A percentile compares a stretch with the other conserved stretches of the same genome.
Evolutionary conservation across 2,888 invertebrate species (phyloP).

Genomic region (Stenchaetothrips biformis): DNA sequence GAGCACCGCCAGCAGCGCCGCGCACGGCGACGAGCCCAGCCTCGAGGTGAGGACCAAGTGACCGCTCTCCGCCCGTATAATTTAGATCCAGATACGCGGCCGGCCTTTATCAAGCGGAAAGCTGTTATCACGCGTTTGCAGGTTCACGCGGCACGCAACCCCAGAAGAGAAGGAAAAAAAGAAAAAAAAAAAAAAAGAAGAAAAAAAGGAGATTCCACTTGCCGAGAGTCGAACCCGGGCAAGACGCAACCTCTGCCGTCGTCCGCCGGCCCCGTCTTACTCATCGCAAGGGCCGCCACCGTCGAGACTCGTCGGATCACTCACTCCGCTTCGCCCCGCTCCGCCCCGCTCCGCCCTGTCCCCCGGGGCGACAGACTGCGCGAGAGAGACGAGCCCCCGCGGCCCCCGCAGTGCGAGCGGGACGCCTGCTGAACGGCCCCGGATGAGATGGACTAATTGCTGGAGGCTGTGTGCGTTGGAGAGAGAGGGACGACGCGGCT

Average conservation of each 20-base stretch:
- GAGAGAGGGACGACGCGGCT: not conserved
- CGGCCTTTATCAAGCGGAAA: not conserved
- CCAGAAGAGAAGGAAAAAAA: too few relatives aligned
- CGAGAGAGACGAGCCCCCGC: not conserved
- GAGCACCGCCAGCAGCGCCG: not conserved
- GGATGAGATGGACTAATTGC: constrained; percentile 17
- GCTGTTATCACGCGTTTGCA: not conserved
- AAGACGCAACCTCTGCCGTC: too few relatives aligned
- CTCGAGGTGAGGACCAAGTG: not conserved
- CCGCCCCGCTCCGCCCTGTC: not conserved
- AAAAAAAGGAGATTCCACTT: too few relatives aligned
- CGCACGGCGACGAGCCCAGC: not conserved
- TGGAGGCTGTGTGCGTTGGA: constrained; percentile 15
- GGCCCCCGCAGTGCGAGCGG: not conserved
- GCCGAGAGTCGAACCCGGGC: too few relatives aligned
- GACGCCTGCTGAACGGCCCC: not conserved
- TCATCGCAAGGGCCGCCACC: not conserved
- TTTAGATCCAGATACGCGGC: not conserved
- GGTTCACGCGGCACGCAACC: too few relatives aligned
- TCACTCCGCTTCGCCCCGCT: not conserved
- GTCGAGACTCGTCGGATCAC: not conserved
- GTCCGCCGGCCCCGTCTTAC: not conserved
- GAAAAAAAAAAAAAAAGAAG: too few relatives aligned
- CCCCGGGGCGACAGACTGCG: not conserved
- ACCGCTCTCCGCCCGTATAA: not conserved